Conservation (phyloP, 1,140 invertebrate genomes). For the fruit fly (Drosophila melanogaster) region Release_6_plus_ISO1_MT NT_033777.3:21517001-21517500, state of each 20-base stretch:
- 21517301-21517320: conserved; percentile 66
- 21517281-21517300: conserved; percentile 70
- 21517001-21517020: conserved; percentile 71
- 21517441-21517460: conserved; percentile 75
- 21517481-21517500: background rate
- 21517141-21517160: conserved; percentile 77
- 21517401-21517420: conserved; percentile 58
- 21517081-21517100: conserved; percentile 79
- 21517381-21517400: conserved; percentile 26
- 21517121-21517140: conserved; percentile 69
- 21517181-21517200: conserved; percentile 60
- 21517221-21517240: conserved; percentile 45
- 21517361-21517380: conserved; percentile 71
- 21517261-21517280: conserved; percentile 74
- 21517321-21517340: conserved; percentile 24
- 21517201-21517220: conserved; percentile 30
- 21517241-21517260: conserved; percentile 75
- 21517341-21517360: conserved; percentile 51
- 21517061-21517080: conserved; percentile 74
- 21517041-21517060: conserved; percentile 76
- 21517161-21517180: conserved; percentile 79
- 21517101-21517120: conserved; percentile 20
- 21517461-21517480: conserved; percentile 75
- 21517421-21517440: conserved; percentile 70
- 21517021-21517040: conserved; percentile 44